Percentiles rank a stretch among this genome's conserved stretches.
These are phyloP conservation scores for Cataglyphis albicans DNA, from an alignment of 2,888 invertebrate genomes.

Conservation along the genomic window DNA sequence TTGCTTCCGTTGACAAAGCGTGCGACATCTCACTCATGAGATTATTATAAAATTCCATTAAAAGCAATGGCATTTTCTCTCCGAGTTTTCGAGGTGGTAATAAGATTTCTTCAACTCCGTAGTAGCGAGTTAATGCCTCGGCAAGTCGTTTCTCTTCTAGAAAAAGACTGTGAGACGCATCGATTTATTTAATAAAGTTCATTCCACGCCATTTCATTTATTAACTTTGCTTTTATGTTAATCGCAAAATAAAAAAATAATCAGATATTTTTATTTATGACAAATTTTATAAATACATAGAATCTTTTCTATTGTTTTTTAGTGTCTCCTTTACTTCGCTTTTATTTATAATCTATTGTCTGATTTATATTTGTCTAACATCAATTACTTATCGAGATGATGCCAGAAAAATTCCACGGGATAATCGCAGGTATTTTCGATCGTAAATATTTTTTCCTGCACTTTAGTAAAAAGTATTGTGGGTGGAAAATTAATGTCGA, in stretches of 20 bases:
- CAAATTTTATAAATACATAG: neutral
- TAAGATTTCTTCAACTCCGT: conserved; percentile 83
- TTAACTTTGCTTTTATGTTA: neutral
- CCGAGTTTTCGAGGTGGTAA: conserved; percentile 84
- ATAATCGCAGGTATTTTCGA: conserved; percentile 89
- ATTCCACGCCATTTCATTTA: conserved; percentile 2
- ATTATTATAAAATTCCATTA: conserved; percentile 79
- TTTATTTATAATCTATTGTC: neutral
- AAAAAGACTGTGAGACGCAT: conserved; percentile 77
- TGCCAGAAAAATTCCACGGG: conserved; percentile 90
- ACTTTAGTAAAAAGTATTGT: conserved; percentile 89
- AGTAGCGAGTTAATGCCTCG: conserved; percentile 82
- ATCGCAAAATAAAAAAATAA: neutral
- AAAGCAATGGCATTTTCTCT: conserved; percentile 78
- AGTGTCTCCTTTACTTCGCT: neutral
- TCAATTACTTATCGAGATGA: conserved; percentile 89
- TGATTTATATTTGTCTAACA: neutral
- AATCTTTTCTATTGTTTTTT: neutral
- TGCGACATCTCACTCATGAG: conserved; percentile 74
- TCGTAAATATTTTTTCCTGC: conserved; percentile 88
- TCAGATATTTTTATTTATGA: neutral
- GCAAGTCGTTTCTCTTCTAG: conserved; percentile 82
- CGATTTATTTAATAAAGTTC: conserved; percentile 24
- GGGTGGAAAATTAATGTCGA: conserved; percentile 88
- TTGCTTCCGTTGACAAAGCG: conserved; percentile 15